These are phyloP conservation scores for Hemiprocne comata DNA, from an alignment of 2,113 vertebrate genomes.

Conservation along the genomic window DNA sequence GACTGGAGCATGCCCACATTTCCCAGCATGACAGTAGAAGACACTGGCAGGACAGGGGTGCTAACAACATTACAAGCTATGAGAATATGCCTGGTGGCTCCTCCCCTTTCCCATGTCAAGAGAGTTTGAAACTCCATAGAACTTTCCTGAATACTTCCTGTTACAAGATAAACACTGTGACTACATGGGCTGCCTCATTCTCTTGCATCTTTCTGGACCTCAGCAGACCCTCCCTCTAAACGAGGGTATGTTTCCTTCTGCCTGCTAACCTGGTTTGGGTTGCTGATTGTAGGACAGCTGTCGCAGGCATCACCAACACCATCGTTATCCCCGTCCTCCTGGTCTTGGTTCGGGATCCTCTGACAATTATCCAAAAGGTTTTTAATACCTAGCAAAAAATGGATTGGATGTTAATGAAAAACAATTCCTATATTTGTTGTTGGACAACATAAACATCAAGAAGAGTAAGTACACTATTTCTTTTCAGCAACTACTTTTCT, in stretches of 20 bases:
- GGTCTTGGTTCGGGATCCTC: conserved; percentile 85
- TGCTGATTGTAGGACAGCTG: conserved; percentile 90
- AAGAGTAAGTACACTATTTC: background rate
- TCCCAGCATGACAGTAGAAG: background rate
- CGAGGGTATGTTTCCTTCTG: background rate
- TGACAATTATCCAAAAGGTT: conserved; percentile 96
- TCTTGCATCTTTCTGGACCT: background rate
- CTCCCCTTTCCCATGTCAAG: background rate
- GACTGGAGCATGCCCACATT: background rate
- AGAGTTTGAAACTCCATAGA: background rate
- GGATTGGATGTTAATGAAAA: background rate
- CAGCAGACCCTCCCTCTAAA: background rate
- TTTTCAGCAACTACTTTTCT: background rate
- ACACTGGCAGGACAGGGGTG: background rate
- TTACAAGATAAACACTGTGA: background rate
- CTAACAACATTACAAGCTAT: background rate
- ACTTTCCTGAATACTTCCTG: background rate
- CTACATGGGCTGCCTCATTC: background rate
- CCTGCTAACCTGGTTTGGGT: conserved; percentile 91
- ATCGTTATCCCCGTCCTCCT: conserved; percentile 88
- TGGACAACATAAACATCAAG: background rate
- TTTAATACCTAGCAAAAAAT: conserved; percentile 82
- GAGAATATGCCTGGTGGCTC: background rate
- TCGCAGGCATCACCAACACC: conserved; percentile 96
- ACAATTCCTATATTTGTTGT: background rate